Evolutionary conservation across 2,113 vertebrate species (phyloP).

Genomic region (Leptobrachium leishanense): DNA sequence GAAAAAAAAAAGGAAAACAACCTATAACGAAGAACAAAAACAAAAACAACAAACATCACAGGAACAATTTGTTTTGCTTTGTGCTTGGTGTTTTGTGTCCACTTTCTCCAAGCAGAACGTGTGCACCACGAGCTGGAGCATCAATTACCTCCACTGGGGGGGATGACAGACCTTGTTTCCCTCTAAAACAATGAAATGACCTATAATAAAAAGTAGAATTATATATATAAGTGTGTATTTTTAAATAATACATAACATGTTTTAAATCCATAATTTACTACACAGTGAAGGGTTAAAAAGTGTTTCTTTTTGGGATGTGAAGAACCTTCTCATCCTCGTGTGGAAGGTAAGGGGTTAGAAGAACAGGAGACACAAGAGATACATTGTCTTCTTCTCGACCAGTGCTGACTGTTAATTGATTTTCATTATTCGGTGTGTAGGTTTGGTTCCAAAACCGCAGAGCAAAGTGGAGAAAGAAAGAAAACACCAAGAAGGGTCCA

Average conservation of each 20-base stretch:
- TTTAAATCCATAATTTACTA: too few species aligned
- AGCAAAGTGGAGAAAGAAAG: constrained; percentile 98
- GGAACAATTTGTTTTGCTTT: too few species aligned
- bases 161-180: constrained; percentile 11
- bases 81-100: neutral
- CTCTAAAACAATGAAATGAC: too few species aligned
- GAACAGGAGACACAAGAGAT: constrained; percentile 35
- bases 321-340: neutral
- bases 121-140: constrained; percentile 21
- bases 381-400: constrained; percentile 41
- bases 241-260: too few species aligned
- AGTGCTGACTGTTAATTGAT: constrained; percentile 61
- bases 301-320: too few species aligned
- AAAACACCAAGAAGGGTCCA: constrained; percentile 97
- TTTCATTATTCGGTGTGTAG: constrained; percentile 74
- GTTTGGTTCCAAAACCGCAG: constrained; percentile 98
- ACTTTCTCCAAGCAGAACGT: neutral
- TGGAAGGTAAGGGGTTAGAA: neutral
- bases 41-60: too few species aligned
- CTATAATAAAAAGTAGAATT: too few species aligned
- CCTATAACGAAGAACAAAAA: too few species aligned
- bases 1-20: too few species aligned
- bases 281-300: too few species aligned
- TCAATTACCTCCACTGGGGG: constrained; percentile 33
- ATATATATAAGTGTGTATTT: too few species aligned